phyloP scores from a whole-genome alignment of 2,888 invertebrate genomes.

The Vannuccia rotundouncinata region DNA sequence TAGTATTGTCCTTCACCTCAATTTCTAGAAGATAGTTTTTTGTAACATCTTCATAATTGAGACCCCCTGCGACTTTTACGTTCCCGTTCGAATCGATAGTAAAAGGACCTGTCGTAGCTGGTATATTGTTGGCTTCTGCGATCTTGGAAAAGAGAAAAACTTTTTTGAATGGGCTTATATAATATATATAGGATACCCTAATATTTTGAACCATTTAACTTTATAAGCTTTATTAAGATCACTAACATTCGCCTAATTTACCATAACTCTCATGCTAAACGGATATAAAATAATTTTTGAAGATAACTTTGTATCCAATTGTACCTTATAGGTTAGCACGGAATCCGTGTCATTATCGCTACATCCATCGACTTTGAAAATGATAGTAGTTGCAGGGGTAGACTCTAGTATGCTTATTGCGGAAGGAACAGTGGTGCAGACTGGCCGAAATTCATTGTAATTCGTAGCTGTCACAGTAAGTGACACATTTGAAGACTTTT shows the following conservation, averaged over 20 bases:
- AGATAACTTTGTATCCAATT: too few relatives aligned
- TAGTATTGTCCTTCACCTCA: slow-evolving; percentile 20
- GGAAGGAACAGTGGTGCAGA: not conserved
- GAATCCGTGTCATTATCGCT: not conserved
- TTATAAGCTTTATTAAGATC: too few relatives aligned
- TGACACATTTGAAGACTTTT: not conserved
- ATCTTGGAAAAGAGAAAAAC: not conserved
- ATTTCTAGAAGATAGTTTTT: not conserved
- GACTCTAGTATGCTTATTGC: not conserved
- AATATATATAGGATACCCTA: not conserved
- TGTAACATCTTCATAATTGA: not conserved
- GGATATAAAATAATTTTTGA: too few relatives aligned
- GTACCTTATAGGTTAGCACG: not conserved
- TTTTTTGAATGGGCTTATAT: not conserved
- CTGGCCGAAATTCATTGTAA: slow-evolving; percentile 5
- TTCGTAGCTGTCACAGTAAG: not conserved
- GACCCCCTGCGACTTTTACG: not conserved
- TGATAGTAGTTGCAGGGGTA: not conserved
- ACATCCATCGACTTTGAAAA: not conserved
- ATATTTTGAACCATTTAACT: too few relatives aligned
- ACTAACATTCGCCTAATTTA: too few relatives aligned
- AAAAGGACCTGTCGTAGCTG: not conserved
- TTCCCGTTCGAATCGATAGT: not conserved
- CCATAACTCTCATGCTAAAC: too few relatives aligned
- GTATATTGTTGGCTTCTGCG: not conserved